phyloP scores from a whole-genome alignment of 2,797 vertebrate species.

The Gymnopithys bicolor region DNA sequence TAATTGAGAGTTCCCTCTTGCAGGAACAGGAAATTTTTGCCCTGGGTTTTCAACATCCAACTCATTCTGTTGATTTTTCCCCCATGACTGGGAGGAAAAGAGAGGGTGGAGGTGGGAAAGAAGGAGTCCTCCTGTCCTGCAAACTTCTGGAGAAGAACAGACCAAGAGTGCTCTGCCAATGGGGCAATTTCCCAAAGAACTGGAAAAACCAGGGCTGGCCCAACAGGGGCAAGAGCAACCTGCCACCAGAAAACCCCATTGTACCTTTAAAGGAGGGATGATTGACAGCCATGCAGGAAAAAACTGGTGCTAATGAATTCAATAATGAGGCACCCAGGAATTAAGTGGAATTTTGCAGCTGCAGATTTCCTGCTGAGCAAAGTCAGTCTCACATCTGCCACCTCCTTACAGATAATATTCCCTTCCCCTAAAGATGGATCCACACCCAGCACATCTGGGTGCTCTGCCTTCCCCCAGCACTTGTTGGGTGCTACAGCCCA shows the following conservation, averaged over 20 bases:
- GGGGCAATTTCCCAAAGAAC: not conserved
- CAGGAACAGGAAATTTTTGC: not conserved
- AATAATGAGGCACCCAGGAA: not conserved
- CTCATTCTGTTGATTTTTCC: not conserved
- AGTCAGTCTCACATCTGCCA: not conserved
- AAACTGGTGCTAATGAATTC: not conserved
- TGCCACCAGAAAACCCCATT: not conserved
- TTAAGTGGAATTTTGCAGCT: not conserved
- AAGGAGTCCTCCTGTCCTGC: not conserved
- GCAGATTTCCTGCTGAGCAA: not conserved
- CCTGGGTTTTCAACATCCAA: not conserved
- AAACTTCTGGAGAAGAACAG: not conserved
- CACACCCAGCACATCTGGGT: not conserved
- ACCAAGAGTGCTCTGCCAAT: not conserved
- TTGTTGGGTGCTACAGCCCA: not conserved
- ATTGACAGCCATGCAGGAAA: not conserved
- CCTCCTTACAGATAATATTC: not conserved
- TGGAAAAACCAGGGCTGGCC: not conserved
- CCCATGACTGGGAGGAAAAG: not conserved
- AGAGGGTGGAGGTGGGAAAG: not conserved
- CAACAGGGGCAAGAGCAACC: not conserved
- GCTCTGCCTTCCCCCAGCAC: not conserved
- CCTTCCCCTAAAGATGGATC: not conserved
- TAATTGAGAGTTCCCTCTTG: not conserved
- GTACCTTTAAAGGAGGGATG: not conserved